Evolutionary conservation across 2,888 invertebrate genomes (phyloP).

Genomic region (Girardia tigrina): DNA sequence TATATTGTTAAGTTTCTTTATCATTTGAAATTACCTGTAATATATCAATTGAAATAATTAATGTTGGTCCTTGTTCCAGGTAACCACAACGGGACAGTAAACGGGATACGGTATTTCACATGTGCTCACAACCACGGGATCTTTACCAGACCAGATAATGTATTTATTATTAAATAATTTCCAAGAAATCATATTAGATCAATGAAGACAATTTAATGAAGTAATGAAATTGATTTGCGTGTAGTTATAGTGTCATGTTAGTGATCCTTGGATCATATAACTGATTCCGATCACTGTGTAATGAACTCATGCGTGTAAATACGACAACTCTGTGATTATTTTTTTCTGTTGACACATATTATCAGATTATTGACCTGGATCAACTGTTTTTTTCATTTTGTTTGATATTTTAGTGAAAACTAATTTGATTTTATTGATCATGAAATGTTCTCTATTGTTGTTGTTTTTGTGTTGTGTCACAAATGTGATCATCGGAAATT

Average conservation of each 20-base stretch:
- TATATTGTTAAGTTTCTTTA: too few species aligned
- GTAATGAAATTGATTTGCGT: not conserved
- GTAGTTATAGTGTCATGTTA: too few species aligned
- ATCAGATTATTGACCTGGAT: not conserved
- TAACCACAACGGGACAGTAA: not conserved
- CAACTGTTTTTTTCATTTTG: not conserved
- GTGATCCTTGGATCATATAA: too few species aligned
- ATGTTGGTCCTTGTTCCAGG: too few species aligned
- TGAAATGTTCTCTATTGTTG: constrained; percentile 3
- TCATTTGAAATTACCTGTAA: too few species aligned
- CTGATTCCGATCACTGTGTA: too few species aligned
- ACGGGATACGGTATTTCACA: not conserved
- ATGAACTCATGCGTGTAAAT: not conserved
- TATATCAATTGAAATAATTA: too few species aligned
- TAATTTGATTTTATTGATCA: not conserved
- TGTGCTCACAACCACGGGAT: constrained; percentile 10
- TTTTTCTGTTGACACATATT: not conserved
- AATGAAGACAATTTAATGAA: not conserved
- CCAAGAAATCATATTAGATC: too few species aligned
- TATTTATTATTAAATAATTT: constrained; percentile 16
- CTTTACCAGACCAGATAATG: constrained; percentile 23
- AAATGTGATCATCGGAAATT: not conserved
- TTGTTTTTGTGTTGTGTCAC: not conserved
- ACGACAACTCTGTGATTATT: not conserved
- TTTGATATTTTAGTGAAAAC: not conserved